phyloP scores from a whole-genome alignment of 2,113 vertebrate genomes.

The Catagonus wagneri region DNA sequence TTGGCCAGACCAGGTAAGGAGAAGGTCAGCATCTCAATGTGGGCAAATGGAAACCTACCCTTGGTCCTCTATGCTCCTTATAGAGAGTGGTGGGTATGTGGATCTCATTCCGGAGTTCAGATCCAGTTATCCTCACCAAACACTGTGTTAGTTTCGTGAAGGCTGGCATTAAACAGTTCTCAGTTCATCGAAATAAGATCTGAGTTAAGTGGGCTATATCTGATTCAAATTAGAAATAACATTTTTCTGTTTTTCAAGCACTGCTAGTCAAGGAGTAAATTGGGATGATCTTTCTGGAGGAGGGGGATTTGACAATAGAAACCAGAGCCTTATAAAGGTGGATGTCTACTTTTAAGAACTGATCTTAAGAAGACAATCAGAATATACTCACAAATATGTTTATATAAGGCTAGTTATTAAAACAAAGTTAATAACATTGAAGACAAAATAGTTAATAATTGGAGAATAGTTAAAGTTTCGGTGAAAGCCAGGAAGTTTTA shows the following conservation, averaged over 20 bases:
- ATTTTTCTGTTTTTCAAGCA: neutral
- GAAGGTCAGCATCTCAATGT: neutral
- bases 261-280: fast-evolving
- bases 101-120: neutral
- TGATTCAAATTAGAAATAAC: neutral
- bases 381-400: neutral
- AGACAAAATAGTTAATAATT: neutral
- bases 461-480: neutral
- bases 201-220: neutral
- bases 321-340: neutral
- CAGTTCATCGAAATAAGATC: neutral
- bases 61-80: neutral
- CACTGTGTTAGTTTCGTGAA: neutral
- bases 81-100: fast-evolving
- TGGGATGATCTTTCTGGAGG: neutral
- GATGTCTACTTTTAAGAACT: neutral
- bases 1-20: neutral
- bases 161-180: neutral
- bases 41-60: fast-evolving
- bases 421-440: neutral
- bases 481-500: neutral
- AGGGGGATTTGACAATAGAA: neutral
- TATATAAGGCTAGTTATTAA: neutral
- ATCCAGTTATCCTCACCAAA: neutral
- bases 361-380: neutral